Evolutionary conservation across 2,113 vertebrate species (phyloP).

Genomic region (Silurus asotus): DNA sequence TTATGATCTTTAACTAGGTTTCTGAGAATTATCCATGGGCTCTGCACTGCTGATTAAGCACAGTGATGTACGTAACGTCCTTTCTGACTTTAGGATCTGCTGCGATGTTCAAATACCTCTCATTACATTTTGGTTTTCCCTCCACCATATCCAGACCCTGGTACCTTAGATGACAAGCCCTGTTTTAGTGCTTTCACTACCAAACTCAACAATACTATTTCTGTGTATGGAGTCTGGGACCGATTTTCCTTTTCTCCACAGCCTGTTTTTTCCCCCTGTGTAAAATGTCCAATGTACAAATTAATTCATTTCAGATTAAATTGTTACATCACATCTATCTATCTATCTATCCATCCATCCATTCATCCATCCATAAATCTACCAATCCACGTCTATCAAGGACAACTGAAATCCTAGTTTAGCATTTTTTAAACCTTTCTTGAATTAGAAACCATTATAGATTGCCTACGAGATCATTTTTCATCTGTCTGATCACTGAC

Average conservation of each 20-base stretch:
- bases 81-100: not conserved
- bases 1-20: not conserved
- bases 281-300: not conserved
- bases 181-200: not conserved
- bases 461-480: not conserved
- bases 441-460: not conserved
- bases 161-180: not conserved
- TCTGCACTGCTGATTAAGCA: not conserved
- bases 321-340: not conserved
- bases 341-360: not conserved
- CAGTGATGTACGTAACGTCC: not conserved
- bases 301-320: not conserved
- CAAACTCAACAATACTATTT: not conserved
- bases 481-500: not conserved
- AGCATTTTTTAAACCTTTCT: not conserved
- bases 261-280: not conserved
- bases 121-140: too few species aligned
- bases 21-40: not conserved
- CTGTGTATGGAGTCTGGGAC: not conserved
- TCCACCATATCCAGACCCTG: not conserved
- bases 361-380: not conserved
- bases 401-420: not conserved
- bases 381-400: not conserved
- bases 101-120: not conserved
- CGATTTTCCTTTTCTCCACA: not conserved